Evolutionary conservation across 2,797 vertebrate genomes (phyloP), one percentile per base, ranked within the genome.

Genomic region (Rhinogobio ventralis): DNA sequence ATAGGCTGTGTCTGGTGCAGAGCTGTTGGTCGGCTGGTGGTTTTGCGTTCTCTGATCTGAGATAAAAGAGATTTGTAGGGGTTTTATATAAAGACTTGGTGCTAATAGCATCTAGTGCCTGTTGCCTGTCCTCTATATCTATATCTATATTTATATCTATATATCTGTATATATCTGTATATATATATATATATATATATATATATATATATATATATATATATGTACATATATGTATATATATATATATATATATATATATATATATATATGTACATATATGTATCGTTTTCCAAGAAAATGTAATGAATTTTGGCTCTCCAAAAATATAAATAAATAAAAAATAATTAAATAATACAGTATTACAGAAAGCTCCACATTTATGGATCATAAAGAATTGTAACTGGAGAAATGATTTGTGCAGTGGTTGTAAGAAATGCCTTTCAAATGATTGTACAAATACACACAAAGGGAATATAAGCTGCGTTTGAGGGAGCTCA

Each of bases 401-500:
- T 90, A 91, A 91, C 89, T 90, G 87, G 88, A 62, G 51, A 55
- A 69, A 82, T 90, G 90, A 90, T 91, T 90, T 90, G 89, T 91
- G 88, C 85, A 86, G 71, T 75, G 36, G 51, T 79, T 62, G 79
- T 90, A 82, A 88, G 90, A 88, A 86, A 85, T 81, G 66, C 68
- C 68, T 88, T 86, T 76, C 79, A 80, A 57, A 89, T 89, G 79
- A 90, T 91, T 83, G 77, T 87, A 85, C 88, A 90, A 89, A 87
- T 88, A 85, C 93, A 95, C 95, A 95, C 93, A 94, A 94, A 91
- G 92, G 91, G 92, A 94, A 92, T 93, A 87, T 91, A 91, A 93
- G 92, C 93, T 94, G 94, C 93, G 88, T 93, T 92, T 89, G 92
- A 86, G 90, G 93, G 91, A 93, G 89, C 90, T 94, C 92, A 95